Conservation (phyloP, 2,888 invertebrate species). For the Brachylomia viminalis region DNA sequence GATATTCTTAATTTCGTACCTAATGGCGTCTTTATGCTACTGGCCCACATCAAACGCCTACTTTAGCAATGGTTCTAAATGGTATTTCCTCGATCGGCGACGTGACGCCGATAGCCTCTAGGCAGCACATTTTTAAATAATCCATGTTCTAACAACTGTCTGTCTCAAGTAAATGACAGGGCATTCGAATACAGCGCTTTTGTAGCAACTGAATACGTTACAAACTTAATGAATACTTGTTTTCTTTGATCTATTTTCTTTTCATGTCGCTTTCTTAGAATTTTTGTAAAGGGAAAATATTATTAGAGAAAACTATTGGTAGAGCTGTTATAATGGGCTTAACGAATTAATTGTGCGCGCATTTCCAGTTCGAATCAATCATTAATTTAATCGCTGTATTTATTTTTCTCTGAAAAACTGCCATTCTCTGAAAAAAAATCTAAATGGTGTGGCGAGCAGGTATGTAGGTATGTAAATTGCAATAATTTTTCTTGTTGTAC, state of each 20-base stretch:
- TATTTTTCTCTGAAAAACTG: neutral
- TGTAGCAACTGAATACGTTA: conserved; percentile 57
- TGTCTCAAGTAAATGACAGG: conserved; percentile 56
- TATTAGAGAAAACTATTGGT: conserved; percentile 37
- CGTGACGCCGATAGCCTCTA: conserved; percentile 12
- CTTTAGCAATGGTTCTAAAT: conserved; percentile 13
- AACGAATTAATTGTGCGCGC: conserved; percentile 15
- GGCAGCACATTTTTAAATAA: conserved; percentile 53
- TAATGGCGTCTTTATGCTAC: neutral
- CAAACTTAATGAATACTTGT: conserved; percentile 61
- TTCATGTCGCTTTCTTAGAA: conserved; percentile 57
- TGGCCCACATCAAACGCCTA: too few relatives aligned
- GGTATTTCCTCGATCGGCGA: conserved; percentile 6
- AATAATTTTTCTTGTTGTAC: neutral
- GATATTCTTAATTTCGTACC: too few relatives aligned
- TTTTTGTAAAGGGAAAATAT: conserved; percentile 51
- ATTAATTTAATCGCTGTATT: neutral
- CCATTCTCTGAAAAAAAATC: neutral
- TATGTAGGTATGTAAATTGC: neutral
- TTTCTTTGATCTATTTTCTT: conserved; percentile 62
- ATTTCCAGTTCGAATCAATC: neutral
- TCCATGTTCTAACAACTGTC: conserved; percentile 48
- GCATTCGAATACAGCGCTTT: conserved; percentile 33
- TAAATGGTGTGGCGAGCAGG: neutral
- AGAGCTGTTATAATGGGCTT: conserved; percentile 14